Evolutionary conservation across 2,888 invertebrate genomes (phyloP).

Genomic region (Sabellastarte sp.): DNA sequence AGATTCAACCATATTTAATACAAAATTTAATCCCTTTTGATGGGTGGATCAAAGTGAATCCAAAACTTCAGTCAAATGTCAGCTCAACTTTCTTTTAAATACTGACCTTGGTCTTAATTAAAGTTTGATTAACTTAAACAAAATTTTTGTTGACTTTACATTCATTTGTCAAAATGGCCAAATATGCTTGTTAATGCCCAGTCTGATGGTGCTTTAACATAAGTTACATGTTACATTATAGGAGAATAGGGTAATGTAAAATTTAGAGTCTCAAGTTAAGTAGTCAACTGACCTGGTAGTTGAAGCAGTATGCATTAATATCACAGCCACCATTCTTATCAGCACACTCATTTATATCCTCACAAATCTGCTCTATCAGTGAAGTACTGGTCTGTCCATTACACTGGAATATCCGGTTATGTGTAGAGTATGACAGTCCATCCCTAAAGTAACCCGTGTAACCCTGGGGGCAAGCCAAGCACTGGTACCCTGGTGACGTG

Average conservation of each 20-base stretch:
- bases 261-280: neutral
- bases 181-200: no score
- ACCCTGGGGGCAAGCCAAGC: slow-evolving; percentile 80
- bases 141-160: neutral
- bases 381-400: neutral
- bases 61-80: no score
- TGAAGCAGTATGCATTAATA: slow-evolving; percentile 37
- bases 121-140: neutral
- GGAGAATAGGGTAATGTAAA: no score
- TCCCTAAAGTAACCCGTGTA: slow-evolving; percentile 66
- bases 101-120: no score
- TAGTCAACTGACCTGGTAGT: slow-evolving; percentile 38
- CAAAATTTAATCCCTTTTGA: no score
- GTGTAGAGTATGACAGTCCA: neutral
- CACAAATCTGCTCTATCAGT: slow-evolving; percentile 8
- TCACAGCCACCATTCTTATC: slow-evolving; percentile 45
- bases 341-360: slow-evolving; percentile 29
- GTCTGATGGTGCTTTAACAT: no score
- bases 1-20: no score
- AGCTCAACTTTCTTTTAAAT: no score
- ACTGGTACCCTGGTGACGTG: slow-evolving; percentile 73
- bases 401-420: slow-evolving; percentile 1
- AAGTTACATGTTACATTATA: no score
- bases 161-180: neutral
- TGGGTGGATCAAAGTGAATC: no score